Base-by-base conservation (phyloP, 2,797 vertebrate species). In the Clarias fuscus region DNA sequence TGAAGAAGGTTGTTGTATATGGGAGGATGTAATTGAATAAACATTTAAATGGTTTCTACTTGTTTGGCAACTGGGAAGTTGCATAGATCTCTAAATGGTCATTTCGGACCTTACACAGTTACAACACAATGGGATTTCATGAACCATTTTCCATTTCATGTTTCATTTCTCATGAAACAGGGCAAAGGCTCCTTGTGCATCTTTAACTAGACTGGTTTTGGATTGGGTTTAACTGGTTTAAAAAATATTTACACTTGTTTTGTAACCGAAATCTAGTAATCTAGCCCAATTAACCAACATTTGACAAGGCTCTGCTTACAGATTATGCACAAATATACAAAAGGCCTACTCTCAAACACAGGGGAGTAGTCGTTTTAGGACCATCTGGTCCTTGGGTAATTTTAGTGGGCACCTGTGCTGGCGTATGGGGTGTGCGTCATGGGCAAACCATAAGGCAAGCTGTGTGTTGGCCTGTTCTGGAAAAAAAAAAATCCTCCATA, bases 331-430 rank as follows among this genome's bases (percentile, higher is more conserved):
- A 75, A 14, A 80, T 43, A 80, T 48, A 81, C 24, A 65, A 17
- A 27, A 48, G 37, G 24, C 18, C 62, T 67, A 85, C 27, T 70
- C 67, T 80, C 24, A 88, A 73, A 43, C 61, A 40, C 78, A 83
- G 79, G 65, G 77, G 73, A 91, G 91, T 86, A 90, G 92, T 92
- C 92, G 92, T 92, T 94, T 94, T 91, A 91, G 92, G 92, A 93
- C 95, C 95, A 96, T 96, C 95, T 96, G 95, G 91, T 95, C 90
- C 91, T 92, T 89, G 88, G 92, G 92, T 94, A 93, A 93, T 94
- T 95, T 93, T 93, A 92, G 93, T 93, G 89, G 91, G 91, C 91
- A 93, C 90, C 91, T 90, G 90, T 88, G 93, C 92, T 94, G 91
- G 89, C 83, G 91, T 93, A 93, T 90, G 83, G 71, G 88, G 85